Evolutionary conservation across 2,797 vertebrate species (phyloP), one percentile per base, ranked within the genome.

Genomic region (Lerista edwardsae): DNA sequence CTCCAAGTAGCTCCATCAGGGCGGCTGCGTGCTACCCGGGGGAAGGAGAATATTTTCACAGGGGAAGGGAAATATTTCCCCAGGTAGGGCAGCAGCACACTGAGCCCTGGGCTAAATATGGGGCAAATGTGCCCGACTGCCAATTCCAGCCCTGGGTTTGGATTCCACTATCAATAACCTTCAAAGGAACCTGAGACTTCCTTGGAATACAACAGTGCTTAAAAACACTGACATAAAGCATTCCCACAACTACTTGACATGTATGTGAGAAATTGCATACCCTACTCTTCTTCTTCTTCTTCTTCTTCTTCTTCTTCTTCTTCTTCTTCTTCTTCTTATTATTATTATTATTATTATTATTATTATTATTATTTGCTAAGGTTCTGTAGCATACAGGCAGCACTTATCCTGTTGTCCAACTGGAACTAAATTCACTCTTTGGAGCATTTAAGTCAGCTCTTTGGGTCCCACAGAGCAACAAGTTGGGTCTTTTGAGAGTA

Each of bases 371-470:
- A 51, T 64, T 75, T 41, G 68, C 47, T 29, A 21, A 61, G 62
- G 19, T 76, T 74, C 21, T 82, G 21, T 62, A 14, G 51, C 9
- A 62, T 68, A 47, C 78, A 4, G 1, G 31, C 71, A 41, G 4
- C 80, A 3, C 59, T 83, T n/a, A 12, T 17, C 1, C 67, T 80
- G 14, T 88, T 88, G 44, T 34, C 80, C 74, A 88, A 3, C 1
- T 79, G 31, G 59, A 89, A 69, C 55, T 84, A 89, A 86, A 31
- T 2, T 85, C 4, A 34, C 14, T 3, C 12, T 64, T 34, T 90
- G 84, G 47, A 88, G 67, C 68, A 87, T 69, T 75, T 88, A 68
- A 91, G 80, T 5, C 27, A 72, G 79, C 14, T 59, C 68, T 80
- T 89, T 55, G 69, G 82, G 57, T 59, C n/a, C 3, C 3, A 86